Percentiles rank a stretch among this genome's conserved stretches.
Evolutionary conservation across 2,113 vertebrate genomes (phyloP).

Genomic region (Circaetus cinerascens): DNA sequence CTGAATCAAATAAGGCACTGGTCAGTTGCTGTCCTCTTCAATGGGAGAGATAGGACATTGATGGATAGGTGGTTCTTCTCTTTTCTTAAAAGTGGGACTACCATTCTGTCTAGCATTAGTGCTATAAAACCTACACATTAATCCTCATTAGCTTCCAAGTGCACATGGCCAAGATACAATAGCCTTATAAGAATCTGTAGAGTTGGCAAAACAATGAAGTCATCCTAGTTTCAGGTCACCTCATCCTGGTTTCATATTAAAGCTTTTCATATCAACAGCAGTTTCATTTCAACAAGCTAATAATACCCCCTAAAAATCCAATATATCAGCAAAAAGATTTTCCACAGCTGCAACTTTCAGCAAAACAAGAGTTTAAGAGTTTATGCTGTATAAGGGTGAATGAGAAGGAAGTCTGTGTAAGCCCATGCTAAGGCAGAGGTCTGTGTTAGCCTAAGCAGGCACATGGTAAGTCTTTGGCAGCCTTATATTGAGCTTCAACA

Average conservation of each 20-base stretch:
- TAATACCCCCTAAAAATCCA: conserved; percentile 35
- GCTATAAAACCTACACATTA: neutral
- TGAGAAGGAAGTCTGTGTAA: conserved; percentile 7
- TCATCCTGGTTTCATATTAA: conserved; percentile 37
- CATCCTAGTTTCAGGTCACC: conserved; percentile 32
- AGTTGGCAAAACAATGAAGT: conserved; percentile 47
- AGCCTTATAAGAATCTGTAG: neutral
- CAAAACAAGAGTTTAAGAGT: conserved; percentile 47
- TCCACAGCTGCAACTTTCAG: conserved; percentile 33
- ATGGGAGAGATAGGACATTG: neutral
- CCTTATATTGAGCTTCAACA: neutral
- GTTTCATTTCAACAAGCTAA: conserved; percentile 62
- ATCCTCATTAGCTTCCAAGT: neutral
- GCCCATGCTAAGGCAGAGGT: neutral
- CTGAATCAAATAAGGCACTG: neutral
- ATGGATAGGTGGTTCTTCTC: neutral
- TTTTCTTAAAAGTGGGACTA: neutral
- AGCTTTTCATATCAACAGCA: conserved; percentile 45
- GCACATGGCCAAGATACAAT: neutral
- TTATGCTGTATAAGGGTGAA: conserved; percentile 28
- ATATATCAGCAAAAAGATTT: conserved; percentile 48
- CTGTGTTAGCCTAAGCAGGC: neutral
- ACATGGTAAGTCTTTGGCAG: neutral
- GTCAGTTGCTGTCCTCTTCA: neutral
- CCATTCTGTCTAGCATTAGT: neutral